Conservation (phyloP, 2,888 invertebrate species). For the Crepidodera aurea region DNA sequence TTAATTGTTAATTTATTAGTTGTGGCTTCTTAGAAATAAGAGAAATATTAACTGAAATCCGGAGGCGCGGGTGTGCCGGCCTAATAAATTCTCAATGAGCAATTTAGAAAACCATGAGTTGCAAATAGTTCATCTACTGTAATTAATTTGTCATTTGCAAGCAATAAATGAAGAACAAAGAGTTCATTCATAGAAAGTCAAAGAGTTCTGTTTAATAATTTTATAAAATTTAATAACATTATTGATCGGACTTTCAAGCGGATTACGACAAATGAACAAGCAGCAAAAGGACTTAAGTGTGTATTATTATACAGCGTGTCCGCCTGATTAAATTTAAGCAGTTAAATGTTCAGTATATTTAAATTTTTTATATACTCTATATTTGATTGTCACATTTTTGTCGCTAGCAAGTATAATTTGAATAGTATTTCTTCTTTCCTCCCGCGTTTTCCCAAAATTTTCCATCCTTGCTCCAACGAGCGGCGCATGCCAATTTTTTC, state of each 20-base stretch:
- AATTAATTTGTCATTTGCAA: slow-evolving; percentile 16
- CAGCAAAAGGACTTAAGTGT: slow-evolving; percentile 12
- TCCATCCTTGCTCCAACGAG: too few species aligned
- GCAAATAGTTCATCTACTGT: slow-evolving; percentile 18
- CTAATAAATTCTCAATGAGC: slow-evolving; percentile 6
- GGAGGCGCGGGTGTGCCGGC: slow-evolving; percentile 1
- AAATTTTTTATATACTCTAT: too few species aligned
- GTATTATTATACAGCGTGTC: too few species aligned
- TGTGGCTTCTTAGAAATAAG: background rate
- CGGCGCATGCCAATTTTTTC: too few species aligned
- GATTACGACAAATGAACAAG: too few species aligned
- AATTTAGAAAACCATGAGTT: slow-evolving; percentile 6
- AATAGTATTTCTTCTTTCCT: too few species aligned
- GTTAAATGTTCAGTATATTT: too few species aligned
- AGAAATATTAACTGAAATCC: background rate
- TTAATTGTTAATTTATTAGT: background rate
- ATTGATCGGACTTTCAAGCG: too few species aligned
- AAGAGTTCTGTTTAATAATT: background rate
- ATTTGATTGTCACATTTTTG: too few species aligned
- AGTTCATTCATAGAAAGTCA: slow-evolving; percentile 6
- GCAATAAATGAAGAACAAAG: slow-evolving; percentile 17
- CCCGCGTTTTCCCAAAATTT: too few species aligned
- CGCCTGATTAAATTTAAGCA: too few species aligned
- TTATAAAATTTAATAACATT: background rate
- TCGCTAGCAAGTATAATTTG: too few species aligned